Conservation (phyloP, 2,113 vertebrate genomes). For the Orycteropus afer region DNA sequence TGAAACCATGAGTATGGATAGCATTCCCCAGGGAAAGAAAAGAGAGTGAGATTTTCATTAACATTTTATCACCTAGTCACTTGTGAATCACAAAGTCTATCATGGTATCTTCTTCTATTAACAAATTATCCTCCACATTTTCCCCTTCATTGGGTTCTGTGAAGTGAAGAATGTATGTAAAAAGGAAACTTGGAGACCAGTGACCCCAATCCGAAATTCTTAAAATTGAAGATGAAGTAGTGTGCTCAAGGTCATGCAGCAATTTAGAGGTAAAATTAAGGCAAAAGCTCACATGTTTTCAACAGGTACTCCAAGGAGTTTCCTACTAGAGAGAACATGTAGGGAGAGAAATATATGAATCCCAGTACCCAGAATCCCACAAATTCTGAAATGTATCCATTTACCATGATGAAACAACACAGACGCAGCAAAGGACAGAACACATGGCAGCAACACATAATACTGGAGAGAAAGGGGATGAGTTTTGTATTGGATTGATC, state of each 20-base stretch:
- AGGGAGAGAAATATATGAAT: background rate
- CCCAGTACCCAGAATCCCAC: background rate
- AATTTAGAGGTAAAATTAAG: background rate
- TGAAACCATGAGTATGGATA: background rate
- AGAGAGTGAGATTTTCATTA: background rate
- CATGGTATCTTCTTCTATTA: background rate
- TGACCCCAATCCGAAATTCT: background rate
- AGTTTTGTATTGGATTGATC: background rate
- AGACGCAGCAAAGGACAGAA: background rate
- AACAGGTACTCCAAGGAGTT: background rate
- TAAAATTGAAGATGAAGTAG: background rate
- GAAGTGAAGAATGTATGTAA: background rate
- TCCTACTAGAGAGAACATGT: background rate
- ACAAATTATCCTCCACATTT: background rate
- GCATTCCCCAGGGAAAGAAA: background rate
- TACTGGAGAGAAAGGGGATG: background rate
- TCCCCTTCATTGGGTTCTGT: background rate
- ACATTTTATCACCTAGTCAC: too few relatives aligned
- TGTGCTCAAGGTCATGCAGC: background rate
- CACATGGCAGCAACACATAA: too few relatives aligned
- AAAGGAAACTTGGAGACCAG: background rate
- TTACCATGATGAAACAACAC: background rate
- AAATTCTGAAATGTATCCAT: background rate
- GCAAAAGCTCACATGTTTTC: background rate
- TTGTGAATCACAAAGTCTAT: fast-evolving